Evolutionary conservation across 2,797 vertebrate species (phyloP), one percentile per base, ranked within the genome.

Genomic region (Sorex maritimensis): DNA sequence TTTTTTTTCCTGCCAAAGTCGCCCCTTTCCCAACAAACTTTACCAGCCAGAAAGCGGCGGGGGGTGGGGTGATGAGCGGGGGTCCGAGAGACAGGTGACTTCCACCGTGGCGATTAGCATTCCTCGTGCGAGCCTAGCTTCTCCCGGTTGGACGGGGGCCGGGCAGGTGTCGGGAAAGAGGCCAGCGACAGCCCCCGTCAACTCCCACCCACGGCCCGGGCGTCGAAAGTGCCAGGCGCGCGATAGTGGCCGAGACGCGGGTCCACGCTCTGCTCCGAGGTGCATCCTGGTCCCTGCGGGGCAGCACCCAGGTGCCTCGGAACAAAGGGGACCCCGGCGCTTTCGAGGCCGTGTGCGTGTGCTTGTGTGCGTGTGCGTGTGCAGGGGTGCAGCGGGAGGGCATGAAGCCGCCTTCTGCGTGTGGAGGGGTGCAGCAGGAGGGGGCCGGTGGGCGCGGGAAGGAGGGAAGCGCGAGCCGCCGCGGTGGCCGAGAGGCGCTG

Each of bases 21-120:
- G 87, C 67, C 41, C 41, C 28, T 84, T 84, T 58, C 11, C 5
- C 0, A 90, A 74, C 78, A 81, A 96, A 95, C 90, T 96, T 94
- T 75, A 52, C 5, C 2, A 1, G 6, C 65, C 9, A 4, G 65
- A 23, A 65, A 28, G 65, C 65, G 17, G 24, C 10, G 10, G 24
- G 78, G 30, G 80, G 75, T 52, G 82, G 61, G 79, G 79, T 8
- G 12, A 49, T 1, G 30, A 41, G 58, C 52, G 68, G 49, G 55
- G 81, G 52, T 55, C 88, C 41, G 74, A 69, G 87, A 52, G 10
- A 38, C 8, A 92, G 88, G n/a, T 89, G 86, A 69, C 73, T 86
- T 71, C 38, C 81, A 92, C 91, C 19, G 19, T n/a, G 44, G 13
- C 19, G 30, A 80, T 88, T 86, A 68, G 49, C 58, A 24, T 38